Evolutionary conservation across 53 echinoderm and acorn worm species (phyloP).

Genomic region (Holothuria scabra): DNA sequence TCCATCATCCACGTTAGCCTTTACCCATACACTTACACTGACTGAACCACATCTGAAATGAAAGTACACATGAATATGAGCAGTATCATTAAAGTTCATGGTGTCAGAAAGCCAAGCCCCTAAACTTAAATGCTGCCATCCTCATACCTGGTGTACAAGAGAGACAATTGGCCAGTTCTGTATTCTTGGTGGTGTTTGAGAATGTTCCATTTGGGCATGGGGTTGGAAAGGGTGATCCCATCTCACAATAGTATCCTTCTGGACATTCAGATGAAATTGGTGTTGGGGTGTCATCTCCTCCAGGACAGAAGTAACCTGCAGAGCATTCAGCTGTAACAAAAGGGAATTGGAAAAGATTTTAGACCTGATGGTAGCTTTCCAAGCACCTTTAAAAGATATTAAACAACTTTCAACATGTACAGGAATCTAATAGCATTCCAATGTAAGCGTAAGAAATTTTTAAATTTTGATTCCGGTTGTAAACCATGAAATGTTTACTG

Average conservation of each 20-base stretch:
- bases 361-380: neutral
- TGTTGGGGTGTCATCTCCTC: constrained; percentile 77
- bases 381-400: neutral
- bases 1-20: too few relatives aligned
- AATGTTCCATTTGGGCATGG: constrained; percentile 94
- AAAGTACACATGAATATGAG: too few relatives aligned
- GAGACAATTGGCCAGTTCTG: constrained; percentile 88
- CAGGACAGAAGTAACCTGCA: constrained; percentile 90
- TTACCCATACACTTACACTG: too few relatives aligned
- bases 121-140: too few relatives aligned
- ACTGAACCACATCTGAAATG: too few relatives aligned
- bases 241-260: constrained; percentile 87
- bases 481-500: too few relatives aligned
- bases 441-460: too few relatives aligned
- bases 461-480: too few relatives aligned
- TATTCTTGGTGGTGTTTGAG: constrained; percentile 92
- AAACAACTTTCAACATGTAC: neutral
- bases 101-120: too few relatives aligned
- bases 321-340: constrained; percentile 67
- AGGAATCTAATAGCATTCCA: neutral
- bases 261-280: constrained; percentile 83
- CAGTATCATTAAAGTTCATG: too few relatives aligned
- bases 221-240: constrained; percentile 76
- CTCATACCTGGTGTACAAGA: constrained; percentile 85
- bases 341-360: neutral